Conservation (phyloP, 2,113 vertebrate genomes). For the Tursiops truncatus region DNA sequence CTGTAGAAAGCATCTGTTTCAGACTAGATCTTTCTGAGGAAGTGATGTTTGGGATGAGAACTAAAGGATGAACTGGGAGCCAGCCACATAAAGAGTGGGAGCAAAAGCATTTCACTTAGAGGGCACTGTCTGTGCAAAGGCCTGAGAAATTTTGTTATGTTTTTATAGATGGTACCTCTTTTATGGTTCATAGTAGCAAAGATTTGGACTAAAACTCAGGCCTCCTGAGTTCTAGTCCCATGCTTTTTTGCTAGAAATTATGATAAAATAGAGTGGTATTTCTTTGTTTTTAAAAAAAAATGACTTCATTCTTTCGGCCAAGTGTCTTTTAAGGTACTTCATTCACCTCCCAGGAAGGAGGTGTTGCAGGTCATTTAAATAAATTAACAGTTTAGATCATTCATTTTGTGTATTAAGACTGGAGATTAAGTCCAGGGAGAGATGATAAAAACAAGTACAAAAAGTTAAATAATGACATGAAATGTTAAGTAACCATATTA, state of each 20-base stretch:
- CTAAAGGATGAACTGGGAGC: neutral
- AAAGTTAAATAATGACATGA: neutral
- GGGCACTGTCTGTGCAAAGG: neutral
- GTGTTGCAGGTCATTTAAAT: neutral
- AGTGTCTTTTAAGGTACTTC: neutral
- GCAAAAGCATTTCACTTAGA: neutral
- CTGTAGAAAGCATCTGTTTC: neutral
- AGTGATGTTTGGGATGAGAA: neutral
- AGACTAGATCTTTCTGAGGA: neutral
- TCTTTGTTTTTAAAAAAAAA: neutral
- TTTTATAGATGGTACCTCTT: neutral
- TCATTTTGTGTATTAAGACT: neutral
- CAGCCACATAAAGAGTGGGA: neutral
- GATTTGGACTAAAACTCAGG: neutral
- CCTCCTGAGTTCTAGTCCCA: neutral
- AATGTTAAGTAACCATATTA: neutral
- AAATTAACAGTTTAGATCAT: neutral
- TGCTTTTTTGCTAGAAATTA: neutral
- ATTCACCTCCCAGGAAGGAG: neutral
- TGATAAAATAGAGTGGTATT: neutral
- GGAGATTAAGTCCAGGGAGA: neutral
- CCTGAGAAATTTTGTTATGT: neutral
- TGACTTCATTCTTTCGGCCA: neutral
- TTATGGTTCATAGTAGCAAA: neutral
- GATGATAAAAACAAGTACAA: neutral